Conservation (phyloP, 2,888 invertebrate genomes). For the Lasioglossum villosulum region DNA sequence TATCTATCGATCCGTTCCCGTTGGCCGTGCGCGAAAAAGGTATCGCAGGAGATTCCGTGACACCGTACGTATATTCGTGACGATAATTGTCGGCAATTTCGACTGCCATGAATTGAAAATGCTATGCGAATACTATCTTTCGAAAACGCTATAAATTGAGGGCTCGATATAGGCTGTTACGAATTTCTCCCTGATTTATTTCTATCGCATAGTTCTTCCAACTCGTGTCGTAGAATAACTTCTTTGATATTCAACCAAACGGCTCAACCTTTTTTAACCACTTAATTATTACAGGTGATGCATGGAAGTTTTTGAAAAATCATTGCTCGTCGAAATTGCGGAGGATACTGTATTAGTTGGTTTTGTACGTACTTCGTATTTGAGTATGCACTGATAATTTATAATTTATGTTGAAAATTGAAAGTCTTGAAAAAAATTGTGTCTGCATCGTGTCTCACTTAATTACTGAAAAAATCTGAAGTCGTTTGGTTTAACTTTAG, state of each 20-base stretch:
- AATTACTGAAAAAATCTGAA: too few species aligned
- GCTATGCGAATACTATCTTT: background rate
- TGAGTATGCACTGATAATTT: background rate
- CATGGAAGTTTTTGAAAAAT: background rate
- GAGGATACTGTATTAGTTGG: background rate
- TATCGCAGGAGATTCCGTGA: background rate
- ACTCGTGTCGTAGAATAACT: background rate
- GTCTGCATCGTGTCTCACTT: too few species aligned
- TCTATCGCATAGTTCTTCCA: background rate
- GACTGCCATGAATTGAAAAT: constrained; percentile 18
- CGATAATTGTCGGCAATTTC: constrained; percentile 26
- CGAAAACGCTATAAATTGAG: constrained; percentile 16
- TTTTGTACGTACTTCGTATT: background rate
- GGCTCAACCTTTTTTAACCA: background rate
- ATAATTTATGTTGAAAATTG: background rate
- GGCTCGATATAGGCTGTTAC: background rate
- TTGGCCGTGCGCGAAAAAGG: constrained; percentile 18
- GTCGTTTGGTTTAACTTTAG: background rate
- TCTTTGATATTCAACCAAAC: background rate
- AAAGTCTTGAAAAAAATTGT: too few species aligned
- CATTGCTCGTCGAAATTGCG: background rate
- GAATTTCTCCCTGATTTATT: background rate
- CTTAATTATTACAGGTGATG: background rate
- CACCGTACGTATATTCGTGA: constrained; percentile 7
- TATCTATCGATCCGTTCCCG: constrained; percentile 26